Evolutionary conservation across 1,140 invertebrate genomes (phyloP).

Genomic region (Drosophila oshimai): DNA sequence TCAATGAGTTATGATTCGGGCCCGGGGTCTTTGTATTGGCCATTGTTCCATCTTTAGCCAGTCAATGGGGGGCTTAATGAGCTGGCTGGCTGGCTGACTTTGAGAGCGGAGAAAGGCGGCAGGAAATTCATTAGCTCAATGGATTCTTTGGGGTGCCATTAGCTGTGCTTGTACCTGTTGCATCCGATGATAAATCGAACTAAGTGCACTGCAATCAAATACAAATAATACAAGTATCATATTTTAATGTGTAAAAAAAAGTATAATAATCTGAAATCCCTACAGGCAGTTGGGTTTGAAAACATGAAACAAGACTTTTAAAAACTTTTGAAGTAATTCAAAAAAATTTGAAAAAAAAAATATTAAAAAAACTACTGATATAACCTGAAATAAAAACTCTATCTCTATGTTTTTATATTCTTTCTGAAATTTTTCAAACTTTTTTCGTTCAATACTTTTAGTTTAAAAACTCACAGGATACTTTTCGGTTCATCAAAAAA

Average conservation of each 20-base stretch:
- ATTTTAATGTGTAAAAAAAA: too few species aligned
- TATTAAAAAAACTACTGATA: too few species aligned
- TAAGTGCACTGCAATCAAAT: not conserved
- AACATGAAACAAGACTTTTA: too few species aligned
- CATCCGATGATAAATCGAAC: constrained; percentile 54
- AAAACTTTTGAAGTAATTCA: too few species aligned
- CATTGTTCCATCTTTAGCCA: constrained; percentile 51
- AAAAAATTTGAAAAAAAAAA: too few species aligned
- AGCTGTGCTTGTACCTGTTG: constrained; percentile 49
- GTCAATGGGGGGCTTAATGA: constrained; percentile 59
- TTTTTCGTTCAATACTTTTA: not conserved
- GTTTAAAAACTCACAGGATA: too few species aligned
- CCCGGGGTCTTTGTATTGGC: constrained; percentile 32
- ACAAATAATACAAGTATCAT: too few species aligned
- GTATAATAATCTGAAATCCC: too few species aligned
- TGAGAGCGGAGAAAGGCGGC: constrained; percentile 11
- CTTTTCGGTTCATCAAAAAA: too few species aligned
- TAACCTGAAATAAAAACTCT: too few species aligned
- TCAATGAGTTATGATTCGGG: constrained; percentile 73
- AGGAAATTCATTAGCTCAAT: constrained; percentile 62
- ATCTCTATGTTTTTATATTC: not conserved
- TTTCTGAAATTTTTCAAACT: not conserved
- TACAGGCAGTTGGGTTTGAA: too few species aligned
- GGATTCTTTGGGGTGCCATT: constrained; percentile 19
- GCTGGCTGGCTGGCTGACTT: constrained; percentile 61